These are phyloP conservation scores for Bombus terrestris DNA, from an alignment of 1,140 invertebrate genomes.

Conservation along the genomic window DNA sequence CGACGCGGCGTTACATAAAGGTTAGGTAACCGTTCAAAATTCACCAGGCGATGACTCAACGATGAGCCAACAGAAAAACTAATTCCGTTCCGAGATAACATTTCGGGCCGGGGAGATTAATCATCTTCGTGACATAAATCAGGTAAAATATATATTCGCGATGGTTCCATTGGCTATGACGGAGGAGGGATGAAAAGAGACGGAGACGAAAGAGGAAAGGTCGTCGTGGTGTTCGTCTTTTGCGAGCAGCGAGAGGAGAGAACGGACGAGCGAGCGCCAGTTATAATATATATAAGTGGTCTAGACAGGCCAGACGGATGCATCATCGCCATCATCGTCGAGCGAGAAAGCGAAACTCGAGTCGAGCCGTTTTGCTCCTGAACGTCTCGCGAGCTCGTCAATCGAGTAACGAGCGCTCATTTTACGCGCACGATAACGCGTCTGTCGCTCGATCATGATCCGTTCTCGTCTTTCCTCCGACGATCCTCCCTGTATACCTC, in stretches of 20 bases:
- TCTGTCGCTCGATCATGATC: slow-evolving; percentile 38
- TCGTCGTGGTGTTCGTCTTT: slow-evolving; percentile 24
- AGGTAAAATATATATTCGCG: slow-evolving; percentile 31
- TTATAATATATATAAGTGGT: slow-evolving; percentile 59
- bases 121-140: slow-evolving; percentile 42
- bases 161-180: neutral
- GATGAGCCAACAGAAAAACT: slow-evolving; percentile 23
- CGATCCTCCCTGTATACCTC: neutral
- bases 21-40: slow-evolving; percentile 17
- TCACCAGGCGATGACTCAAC: slow-evolving; percentile 9
- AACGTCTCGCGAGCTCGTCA: slow-evolving; percentile 47
- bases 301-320: slow-evolving; percentile 62
- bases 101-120: slow-evolving; percentile 28
- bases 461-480: slow-evolving; percentile 39
- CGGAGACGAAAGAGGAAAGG: slow-evolving; percentile 5
- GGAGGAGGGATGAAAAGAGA: neutral
- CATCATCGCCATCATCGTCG: slow-evolving; percentile 58
- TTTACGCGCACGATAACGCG: slow-evolving; percentile 52
- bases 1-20: neutral
- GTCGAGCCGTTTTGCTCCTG: slow-evolving; percentile 48
- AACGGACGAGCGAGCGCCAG: slow-evolving; percentile 43
- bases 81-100: slow-evolving; percentile 28
- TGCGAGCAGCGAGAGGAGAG: slow-evolving; percentile 23
- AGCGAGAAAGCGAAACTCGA: slow-evolving; percentile 60
- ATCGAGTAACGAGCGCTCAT: slow-evolving; percentile 58